Percentiles rank a stretch among this genome's conserved stretches.
Conservation (phyloP, 2,888 invertebrate genomes). For the Ryuthela nishihirai region DNA sequence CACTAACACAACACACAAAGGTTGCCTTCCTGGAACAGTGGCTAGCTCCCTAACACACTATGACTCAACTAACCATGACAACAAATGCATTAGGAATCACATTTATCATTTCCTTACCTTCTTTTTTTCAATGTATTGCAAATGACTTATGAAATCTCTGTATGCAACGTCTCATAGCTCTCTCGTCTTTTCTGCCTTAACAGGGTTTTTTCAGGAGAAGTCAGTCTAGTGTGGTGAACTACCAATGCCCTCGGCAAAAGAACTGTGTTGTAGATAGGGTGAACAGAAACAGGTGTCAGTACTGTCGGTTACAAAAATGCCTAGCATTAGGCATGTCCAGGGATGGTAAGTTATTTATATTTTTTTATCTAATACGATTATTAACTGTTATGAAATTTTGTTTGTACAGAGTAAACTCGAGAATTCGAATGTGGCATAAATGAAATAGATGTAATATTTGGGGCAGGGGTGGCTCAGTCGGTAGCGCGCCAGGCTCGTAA, state of each 20-base stretch:
- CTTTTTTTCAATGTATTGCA: too few relatives aligned
- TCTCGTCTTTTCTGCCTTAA: constrained; percentile 37
- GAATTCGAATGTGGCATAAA: background rate
- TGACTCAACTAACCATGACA: too few relatives aligned
- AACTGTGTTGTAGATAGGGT: constrained; percentile 98
- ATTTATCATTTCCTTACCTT: too few relatives aligned
- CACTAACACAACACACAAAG: too few relatives aligned
- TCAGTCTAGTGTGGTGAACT: constrained; percentile 92
- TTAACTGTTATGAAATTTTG: background rate
- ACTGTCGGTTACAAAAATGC: constrained; percentile 98
- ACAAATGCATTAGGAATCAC: too few relatives aligned
- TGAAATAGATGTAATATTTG: too few relatives aligned
- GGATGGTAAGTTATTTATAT: constrained; percentile 82
- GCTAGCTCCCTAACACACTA: too few relatives aligned
- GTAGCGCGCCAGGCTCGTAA: too few relatives aligned
- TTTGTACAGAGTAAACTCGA: background rate
- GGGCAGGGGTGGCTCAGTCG: too few relatives aligned
- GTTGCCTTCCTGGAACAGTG: too few relatives aligned
- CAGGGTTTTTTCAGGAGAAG: constrained; percentile 97
- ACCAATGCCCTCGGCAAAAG: constrained; percentile 98
- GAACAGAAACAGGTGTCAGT: constrained; percentile 97
- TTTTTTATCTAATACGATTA: background rate
- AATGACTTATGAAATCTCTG: too few relatives aligned
- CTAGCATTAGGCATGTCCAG: constrained; percentile 98
- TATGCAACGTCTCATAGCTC: too few relatives aligned